Evolutionary conservation across 2,113 vertebrate genomes (phyloP), one percentile per base, ranked within the genome.

Genomic region (Dipodomys ordii): DNA sequence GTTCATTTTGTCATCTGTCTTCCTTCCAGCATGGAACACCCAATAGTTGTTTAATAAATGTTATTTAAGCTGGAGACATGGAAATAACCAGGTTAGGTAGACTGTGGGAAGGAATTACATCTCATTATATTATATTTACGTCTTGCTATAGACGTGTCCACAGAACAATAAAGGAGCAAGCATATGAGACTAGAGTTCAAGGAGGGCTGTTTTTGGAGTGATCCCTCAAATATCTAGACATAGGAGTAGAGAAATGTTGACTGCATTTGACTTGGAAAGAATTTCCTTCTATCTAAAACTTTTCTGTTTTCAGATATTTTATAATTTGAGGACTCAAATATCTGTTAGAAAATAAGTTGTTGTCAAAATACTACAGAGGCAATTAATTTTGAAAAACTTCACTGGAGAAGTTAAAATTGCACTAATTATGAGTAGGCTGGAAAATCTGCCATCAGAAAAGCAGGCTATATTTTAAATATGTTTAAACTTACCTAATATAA

Each of bases 331-430:
- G 6, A 62, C 27, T 94, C 53, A 90, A 57, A 20, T 84, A 67
- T 91, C 72, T 82, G 9, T 82, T 88, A 73, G 85, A 85, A 85
- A 71, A 72, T 80, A 91, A 72, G 46, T n/a, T 76, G 46, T n/a
- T 76, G 68, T 92, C 57, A 65, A 86, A 91, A 95, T 80, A 78
- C 23, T 90, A 30, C 9, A 90, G 92, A 92, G 76, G 49, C 90
- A 23, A 44, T 94, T 96, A 87, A 65, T 86, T 96, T 80, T 74
- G 71, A 53, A 91, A 95, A 95, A 94, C 82, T 94, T 93, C n/a
- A 90, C 73, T 39, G 88, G 49, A 88, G 27, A 94, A 89, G 69
- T 96, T 95, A 87, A 96, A 96, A 89, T 96, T 81, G n/a, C 1
- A 20, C 92, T 96, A 90, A 90, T 97, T 94, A 79, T 67, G 72